Percentiles rank a stretch among this genome's conserved stretches.
Evolutionary conservation across 2,113 vertebrate genomes (phyloP).

Genomic region (Daboia siamensis): DNA sequence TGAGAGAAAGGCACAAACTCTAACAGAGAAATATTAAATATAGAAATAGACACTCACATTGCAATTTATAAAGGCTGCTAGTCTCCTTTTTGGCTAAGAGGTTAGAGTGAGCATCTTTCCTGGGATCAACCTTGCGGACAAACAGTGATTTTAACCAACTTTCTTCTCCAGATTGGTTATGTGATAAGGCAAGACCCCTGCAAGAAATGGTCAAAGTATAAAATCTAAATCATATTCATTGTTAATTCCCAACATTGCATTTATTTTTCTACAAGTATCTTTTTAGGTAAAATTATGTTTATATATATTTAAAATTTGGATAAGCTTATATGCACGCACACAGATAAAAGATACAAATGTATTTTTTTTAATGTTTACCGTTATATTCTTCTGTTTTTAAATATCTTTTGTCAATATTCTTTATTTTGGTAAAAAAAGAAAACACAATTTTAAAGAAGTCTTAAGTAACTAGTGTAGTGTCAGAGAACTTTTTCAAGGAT

Average conservation of each 20-base stretch:
- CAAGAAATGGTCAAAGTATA: conserved; percentile 25
- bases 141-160: conserved; percentile 97
- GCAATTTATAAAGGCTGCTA: conserved; percentile 94
- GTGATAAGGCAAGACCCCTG: conserved; percentile 75
- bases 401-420: not conserved
- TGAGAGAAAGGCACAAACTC: conserved; percentile 1
- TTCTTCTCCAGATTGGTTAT: conserved; percentile 76
- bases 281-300: not conserved
- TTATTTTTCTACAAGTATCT: not conserved
- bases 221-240: not conserved
- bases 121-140: conserved; percentile 93
- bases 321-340: not conserved
- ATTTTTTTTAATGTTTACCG: not conserved
- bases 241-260: not conserved
- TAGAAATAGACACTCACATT: conserved; percentile 77
- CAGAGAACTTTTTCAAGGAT: too few species aligned
- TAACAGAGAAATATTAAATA: not conserved
- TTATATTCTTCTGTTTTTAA: not conserved
- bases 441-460: not conserved
- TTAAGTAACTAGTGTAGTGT: not conserved
- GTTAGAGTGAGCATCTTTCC: conserved; percentile 96
- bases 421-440: not conserved
- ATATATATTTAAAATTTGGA: not conserved
- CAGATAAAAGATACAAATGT: not conserved
- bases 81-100: conserved; percentile 95